Conservation (phyloP, 2,888 invertebrate genomes). For the Punctoribates punctum region DNA sequence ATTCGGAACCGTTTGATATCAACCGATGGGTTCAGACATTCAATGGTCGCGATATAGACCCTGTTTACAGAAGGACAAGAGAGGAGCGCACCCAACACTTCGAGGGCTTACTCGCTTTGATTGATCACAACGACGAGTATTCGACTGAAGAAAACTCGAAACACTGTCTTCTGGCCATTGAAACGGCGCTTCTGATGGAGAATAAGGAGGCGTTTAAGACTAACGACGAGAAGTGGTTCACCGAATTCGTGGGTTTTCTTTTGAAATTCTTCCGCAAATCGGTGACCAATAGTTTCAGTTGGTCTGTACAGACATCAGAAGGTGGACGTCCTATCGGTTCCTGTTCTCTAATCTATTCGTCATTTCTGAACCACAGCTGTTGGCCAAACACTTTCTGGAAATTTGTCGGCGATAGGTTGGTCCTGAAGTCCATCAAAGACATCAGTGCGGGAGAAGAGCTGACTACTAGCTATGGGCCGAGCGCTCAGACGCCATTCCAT, state of each 20-base stretch:
- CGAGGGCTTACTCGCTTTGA: not conserved
- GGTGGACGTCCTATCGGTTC: not conserved
- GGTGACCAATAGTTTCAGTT: not conserved
- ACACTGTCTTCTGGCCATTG: constrained; percentile 16
- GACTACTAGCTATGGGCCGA: not conserved
- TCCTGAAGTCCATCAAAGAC: not conserved
- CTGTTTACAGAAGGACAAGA: not conserved
- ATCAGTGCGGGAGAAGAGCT: constrained; percentile 3
- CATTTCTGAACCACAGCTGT: constrained; percentile 11
- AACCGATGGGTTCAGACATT: not conserved
- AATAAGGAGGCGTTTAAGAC: not conserved
- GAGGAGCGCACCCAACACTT: not conserved
- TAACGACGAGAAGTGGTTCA: not conserved
- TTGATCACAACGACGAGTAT: not conserved
- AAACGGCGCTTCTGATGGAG: not conserved
- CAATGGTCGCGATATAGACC: not conserved
- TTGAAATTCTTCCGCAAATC: not conserved
- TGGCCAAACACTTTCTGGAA: not conserved
- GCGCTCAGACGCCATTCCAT: not conserved
- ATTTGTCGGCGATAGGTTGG: not conserved
- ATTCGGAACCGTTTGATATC: not conserved
- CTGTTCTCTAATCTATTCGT: not conserved
- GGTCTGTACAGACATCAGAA: not conserved
- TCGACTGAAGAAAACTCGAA: not conserved
- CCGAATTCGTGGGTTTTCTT: not conserved